Conservation (phyloP, 2,888 invertebrate genomes). For the Hipparchia sbordonii region DNA sequence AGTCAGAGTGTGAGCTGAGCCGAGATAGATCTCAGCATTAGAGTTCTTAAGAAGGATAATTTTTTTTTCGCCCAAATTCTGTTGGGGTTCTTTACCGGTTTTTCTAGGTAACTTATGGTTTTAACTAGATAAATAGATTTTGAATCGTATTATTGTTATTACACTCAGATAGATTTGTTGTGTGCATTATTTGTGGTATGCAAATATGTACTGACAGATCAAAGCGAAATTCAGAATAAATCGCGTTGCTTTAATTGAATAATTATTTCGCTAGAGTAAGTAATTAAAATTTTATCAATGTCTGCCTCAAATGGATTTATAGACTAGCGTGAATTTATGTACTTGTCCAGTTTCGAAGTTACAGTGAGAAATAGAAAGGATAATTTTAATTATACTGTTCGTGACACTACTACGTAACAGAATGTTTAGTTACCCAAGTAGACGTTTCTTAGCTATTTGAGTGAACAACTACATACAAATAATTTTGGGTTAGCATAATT, state of each 20-base stretch:
- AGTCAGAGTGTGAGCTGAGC: no score
- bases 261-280: slow-evolving; percentile 24
- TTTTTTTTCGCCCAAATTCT: no score
- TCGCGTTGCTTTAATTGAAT: slow-evolving; percentile 25
- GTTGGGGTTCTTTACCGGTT: no score
- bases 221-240: slow-evolving; percentile 17
- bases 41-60: no score
- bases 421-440: not conserved
- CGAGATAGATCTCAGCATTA: no score
- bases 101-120: no score
- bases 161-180: no score
- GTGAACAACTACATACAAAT: not conserved
- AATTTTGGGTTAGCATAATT: not conserved
- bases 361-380: slow-evolving; percentile 3
- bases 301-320: slow-evolving; percentile 22
- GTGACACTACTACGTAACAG: not conserved
- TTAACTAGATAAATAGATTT: no score
- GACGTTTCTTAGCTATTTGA: not conserved
- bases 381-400: not conserved
- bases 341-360: slow-evolving; percentile 8
- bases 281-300: slow-evolving; percentile 26
- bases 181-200: slow-evolving; percentile 10
- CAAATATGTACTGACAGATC: slow-evolving; percentile 13
- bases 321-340: slow-evolving; percentile 19
- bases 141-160: no score